phyloP scores from a whole-genome alignment of 1,140 invertebrate genomes.

The Musca vetustissima region DNA sequence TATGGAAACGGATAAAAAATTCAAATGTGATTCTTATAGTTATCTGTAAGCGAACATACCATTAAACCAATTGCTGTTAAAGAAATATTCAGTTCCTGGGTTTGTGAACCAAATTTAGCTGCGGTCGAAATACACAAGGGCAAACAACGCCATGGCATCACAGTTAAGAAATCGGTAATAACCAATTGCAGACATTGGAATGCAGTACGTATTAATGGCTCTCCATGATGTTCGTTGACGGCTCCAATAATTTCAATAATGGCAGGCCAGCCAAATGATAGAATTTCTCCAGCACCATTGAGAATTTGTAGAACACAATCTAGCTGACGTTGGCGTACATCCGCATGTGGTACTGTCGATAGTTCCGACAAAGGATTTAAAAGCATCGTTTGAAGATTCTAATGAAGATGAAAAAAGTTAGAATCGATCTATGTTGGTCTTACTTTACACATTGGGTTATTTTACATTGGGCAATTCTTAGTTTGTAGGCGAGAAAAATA shows the following conservation, averaged over 20 bases:
- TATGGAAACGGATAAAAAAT: conserved; percentile 51
- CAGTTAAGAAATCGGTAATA: conserved; percentile 91
- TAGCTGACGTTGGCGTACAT: conserved; percentile 92
- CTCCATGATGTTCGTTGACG: conserved; percentile 88
- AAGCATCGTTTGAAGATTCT: conserved; percentile 84
- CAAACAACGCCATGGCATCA: conserved; percentile 85
- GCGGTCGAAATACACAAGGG: conserved; percentile 91
- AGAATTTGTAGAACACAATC: conserved; percentile 92
- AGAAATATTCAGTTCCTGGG: conserved; percentile 96
- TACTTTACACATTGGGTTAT: too few relatives aligned
- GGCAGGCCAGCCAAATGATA: conserved; percentile 92
- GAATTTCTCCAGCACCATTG: conserved; percentile 87
- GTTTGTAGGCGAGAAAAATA: too few relatives aligned
- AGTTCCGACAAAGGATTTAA: conserved; percentile 87
- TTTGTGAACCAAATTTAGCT: conserved; percentile 94
- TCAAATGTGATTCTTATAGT: too few relatives aligned
- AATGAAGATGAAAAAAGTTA: background rate
- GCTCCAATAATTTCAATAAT: conserved; percentile 93
- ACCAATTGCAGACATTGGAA: conserved; percentile 96
- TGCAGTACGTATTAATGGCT: conserved; percentile 87
- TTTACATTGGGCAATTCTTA: too few relatives aligned
- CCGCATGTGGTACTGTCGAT: conserved; percentile 83
- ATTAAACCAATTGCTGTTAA: conserved; percentile 96
- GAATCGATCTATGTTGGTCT: background rate
- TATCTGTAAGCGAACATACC: conserved; percentile 60